phyloP scores from a whole-genome alignment of 2,113 vertebrate species.

The Rhizomys pruinosus region DNA sequence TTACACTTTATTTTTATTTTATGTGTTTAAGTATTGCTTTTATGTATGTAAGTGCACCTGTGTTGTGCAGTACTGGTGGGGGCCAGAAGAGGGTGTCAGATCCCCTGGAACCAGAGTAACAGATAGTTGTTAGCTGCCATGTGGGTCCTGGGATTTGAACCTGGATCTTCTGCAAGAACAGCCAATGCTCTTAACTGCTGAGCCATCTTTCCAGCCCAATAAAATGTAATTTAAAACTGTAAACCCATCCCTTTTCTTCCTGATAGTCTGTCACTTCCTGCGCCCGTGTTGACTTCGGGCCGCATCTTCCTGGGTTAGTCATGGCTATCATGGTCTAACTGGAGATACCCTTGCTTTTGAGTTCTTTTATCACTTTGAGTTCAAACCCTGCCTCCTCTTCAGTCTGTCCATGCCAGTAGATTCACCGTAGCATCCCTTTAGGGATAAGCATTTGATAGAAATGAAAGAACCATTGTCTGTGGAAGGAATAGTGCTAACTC shows the following conservation, averaged over 20 bases:
- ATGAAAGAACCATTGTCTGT: not conserved
- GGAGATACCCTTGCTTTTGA: not conserved
- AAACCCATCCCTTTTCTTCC: not conserved
- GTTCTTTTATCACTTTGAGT: too few species aligned
- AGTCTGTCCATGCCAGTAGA: not conserved
- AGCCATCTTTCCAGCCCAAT: too few species aligned
- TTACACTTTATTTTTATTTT: too few species aligned
- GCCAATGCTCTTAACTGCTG: too few species aligned
- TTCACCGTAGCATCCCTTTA: not conserved
- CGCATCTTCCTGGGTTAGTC: not conserved
- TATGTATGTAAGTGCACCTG: too few species aligned
- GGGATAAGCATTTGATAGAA: not conserved
- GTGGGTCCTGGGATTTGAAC: too few species aligned
- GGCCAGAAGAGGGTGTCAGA: too few species aligned
- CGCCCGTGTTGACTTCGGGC: not conserved
- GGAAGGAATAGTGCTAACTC: not conserved
- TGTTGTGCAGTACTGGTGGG: too few species aligned
- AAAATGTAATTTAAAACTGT: not conserved
- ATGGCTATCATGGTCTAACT: not conserved
- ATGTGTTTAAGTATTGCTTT: too few species aligned
- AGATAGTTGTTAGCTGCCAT: too few species aligned
- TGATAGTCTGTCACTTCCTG: not conserved
- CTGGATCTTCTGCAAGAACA: too few species aligned
- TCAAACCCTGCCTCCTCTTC: not conserved
- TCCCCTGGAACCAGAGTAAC: too few species aligned